These are phyloP conservation scores for Leptopilina boulardi DNA, from an alignment of 1,140 invertebrate species.

Conservation along the genomic window DNA sequence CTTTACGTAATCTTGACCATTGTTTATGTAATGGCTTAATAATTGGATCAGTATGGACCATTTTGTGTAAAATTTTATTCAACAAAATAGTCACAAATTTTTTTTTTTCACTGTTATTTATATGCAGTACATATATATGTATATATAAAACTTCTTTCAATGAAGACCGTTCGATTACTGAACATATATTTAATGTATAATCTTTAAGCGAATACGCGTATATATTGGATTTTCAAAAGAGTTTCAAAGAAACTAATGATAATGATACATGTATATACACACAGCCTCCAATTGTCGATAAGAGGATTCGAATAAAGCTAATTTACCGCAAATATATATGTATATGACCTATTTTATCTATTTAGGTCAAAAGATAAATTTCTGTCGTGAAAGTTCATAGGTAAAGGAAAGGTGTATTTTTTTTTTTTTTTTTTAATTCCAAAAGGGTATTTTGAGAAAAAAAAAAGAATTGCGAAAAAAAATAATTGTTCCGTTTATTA, in stretches of 20 bases:
- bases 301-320: conserved; percentile 43
- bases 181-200: conserved; percentile 44
- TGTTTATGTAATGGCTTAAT: neutral
- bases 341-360: conserved; percentile 57
- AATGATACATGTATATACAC: conserved; percentile 43
- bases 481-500: no score
- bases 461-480: no score
- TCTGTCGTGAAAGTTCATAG: neutral
- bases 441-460: no score
- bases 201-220: conserved; percentile 36
- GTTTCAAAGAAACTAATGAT: conserved; percentile 49
- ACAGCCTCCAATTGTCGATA: conserved; percentile 9
- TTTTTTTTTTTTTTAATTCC: no score
- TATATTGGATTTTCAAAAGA: conserved; percentile 52
- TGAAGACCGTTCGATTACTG: conserved; percentile 55
- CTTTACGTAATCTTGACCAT: neutral
- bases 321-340: neutral
- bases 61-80: neutral
- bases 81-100: no score
- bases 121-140: no score
- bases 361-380: conserved; percentile 52
- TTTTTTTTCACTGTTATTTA: no score
- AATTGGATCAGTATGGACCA: neutral
- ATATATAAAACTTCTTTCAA: conserved; percentile 35
- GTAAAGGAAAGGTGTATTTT: no score